Conservation (phyloP, 2,888 invertebrate genomes). For the Eristalis tenax region DNA sequence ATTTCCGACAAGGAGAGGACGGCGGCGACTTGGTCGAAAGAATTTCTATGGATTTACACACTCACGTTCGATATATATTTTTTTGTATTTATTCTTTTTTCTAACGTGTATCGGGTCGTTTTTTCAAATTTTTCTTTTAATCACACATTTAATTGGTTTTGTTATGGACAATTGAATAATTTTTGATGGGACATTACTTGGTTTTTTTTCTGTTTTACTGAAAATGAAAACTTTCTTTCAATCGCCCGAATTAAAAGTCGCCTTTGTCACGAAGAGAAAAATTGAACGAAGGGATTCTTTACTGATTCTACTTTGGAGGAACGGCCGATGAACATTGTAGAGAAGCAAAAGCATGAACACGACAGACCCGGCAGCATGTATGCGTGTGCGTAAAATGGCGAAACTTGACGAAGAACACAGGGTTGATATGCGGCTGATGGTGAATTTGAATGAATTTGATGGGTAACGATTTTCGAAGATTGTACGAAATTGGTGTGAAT, state of each 20-base stretch:
- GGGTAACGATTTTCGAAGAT: neutral
- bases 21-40: constrained; percentile 32
- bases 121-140: constrained; percentile 25
- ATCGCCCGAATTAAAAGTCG: constrained; percentile 69
- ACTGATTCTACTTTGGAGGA: constrained; percentile 46
- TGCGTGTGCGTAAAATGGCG: constrained; percentile 67
- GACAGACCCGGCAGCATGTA: constrained; percentile 26
- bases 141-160: constrained; percentile 36
- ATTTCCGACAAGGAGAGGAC: constrained; percentile 19
- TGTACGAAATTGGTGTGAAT: neutral
- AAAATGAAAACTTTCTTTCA: constrained; percentile 69
- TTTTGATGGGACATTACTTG: constrained; percentile 59
- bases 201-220: constrained; percentile 44
- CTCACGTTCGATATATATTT: constrained; percentile 49
- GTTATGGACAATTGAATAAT: constrained; percentile 39
- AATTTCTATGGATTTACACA: constrained; percentile 32
- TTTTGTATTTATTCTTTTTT: constrained; percentile 16
- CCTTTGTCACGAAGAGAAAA: constrained; percentile 72
- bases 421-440: constrained; percentile 17
- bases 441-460: neutral
- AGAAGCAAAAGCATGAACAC: constrained; percentile 24
- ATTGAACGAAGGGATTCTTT: constrained; percentile 69
- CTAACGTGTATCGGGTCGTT: constrained; percentile 27
- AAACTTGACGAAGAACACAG: constrained; percentile 51
- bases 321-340: constrained; percentile 48